Evolutionary conservation across 2,888 invertebrate species (phyloP), one percentile per base, ranked within the genome.

Genomic region (Scaeva pyrastri): DNA sequence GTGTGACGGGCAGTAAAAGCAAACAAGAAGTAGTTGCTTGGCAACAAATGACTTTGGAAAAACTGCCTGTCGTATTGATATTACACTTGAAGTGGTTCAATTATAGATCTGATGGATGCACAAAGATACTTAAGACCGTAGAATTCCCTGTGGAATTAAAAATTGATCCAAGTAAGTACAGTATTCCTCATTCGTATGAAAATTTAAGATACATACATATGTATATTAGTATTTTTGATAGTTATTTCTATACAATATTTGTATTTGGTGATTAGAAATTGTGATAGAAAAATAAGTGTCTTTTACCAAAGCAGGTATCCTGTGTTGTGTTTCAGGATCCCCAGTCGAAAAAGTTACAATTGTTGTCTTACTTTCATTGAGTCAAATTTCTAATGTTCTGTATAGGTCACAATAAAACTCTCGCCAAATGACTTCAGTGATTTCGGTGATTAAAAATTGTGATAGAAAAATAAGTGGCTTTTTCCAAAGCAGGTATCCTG

Each of bases 71-170:
- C 6, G 96, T 98, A 1, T 94, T 99, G 58, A 95, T 99, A 89
- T 93, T 99, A 88, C 98, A 99, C 92, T 94, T 99, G 79, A 99
- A 99, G 93, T 97, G 98, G 93, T 98, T 99, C 93, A 97, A 98
- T 91, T 96, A 97, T 89, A 96, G 96, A 90, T 93, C 95, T 4
- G 97, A 98, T 88, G 97, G 97, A 19, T 97, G 97, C 91, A 97
- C 97, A 72, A 99, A 99, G 93, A 96, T 98, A 76, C 94, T 97
- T 87, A 99, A 98, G 93, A 96, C 96, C 85, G 95, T 99, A 16
- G 97, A 98, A 90, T 98, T 97, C 92, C 96, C 97, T 0, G 94
- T 98, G 71, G 97, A 98, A 91, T 93, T 98, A 76, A 98, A 98
- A 93, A 95, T 98, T 89, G 97, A 97, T 94, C 94, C 96, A 89